Percentiles rank a stretch among this genome's conserved stretches.
These are phyloP conservation scores for Eumacrocentrus americanus DNA, from an alignment of 2,888 invertebrate species.

Conservation along the genomic window DNA sequence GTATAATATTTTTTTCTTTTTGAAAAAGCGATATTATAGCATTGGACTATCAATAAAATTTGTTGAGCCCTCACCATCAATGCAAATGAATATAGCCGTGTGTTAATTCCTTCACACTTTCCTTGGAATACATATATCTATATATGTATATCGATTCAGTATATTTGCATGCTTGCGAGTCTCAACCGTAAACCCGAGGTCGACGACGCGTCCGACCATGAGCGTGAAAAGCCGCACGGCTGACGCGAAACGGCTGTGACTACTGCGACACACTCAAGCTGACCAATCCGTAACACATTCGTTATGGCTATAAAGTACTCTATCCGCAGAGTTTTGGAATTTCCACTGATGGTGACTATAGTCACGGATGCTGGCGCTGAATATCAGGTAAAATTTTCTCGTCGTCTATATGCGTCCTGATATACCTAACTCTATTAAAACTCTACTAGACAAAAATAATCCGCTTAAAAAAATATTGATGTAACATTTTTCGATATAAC, in stretches of 20 bases:
- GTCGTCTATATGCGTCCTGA: no score
- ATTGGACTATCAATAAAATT: slow-evolving; percentile 35
- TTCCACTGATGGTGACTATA: no score
- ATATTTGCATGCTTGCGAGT: not conserved
- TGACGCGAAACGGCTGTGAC: slow-evolving; percentile 20
- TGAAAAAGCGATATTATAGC: slow-evolving; percentile 32
- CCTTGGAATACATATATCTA: not conserved
- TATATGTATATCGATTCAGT: not conserved
- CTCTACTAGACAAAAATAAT: no score
- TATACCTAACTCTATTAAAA: no score
- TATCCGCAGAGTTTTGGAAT: no score
- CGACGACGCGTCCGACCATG: slow-evolving; percentile 23
- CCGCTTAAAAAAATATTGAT: no score
- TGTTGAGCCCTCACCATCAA: slow-evolving; percentile 27
- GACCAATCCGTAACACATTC: slow-evolving; percentile 25
- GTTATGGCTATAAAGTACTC: no score
- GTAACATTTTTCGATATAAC: no score
- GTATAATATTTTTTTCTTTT: no score
- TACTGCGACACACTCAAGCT: slow-evolving; percentile 17
- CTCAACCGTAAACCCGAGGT: slow-evolving; percentile 20
- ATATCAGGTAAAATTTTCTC: no score
- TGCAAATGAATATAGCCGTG: not conserved
- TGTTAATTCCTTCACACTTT: no score
- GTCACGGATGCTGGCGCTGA: no score
- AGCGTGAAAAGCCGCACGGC: slow-evolving; percentile 22